Evolutionary conservation across 2,888 invertebrate genomes (phyloP).

Genomic region (Arctia plantaginis): DNA sequence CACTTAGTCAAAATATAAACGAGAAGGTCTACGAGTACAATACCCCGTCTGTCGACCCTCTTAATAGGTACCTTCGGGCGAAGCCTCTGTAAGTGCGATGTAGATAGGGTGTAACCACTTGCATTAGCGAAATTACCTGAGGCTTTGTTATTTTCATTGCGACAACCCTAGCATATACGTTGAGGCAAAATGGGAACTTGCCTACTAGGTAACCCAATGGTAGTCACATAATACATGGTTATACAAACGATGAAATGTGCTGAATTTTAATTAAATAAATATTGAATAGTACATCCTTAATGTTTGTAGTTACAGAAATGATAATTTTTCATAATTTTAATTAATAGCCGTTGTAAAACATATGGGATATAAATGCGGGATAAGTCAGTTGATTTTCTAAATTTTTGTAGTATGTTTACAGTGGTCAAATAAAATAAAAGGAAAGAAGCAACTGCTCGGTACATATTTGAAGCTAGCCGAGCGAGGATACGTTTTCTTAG

Average conservation of each 20-base stretch:
- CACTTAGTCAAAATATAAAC: constrained; percentile 77
- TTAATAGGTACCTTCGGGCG: constrained; percentile 79
- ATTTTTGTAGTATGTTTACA: neutral
- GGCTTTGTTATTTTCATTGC: constrained; percentile 85
- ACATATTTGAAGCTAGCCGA: neutral
- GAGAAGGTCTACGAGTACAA: constrained; percentile 74
- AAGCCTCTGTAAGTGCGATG: constrained; percentile 78
- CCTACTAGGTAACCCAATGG: constrained; percentile 33
- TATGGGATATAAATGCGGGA: neutral
- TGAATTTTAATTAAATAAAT: constrained; percentile 33
- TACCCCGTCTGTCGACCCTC: constrained; percentile 75
- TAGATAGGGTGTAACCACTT: constrained; percentile 84
- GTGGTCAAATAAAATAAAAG: neutral
- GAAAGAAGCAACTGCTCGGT: neutral
- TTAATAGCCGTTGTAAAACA: constrained; percentile 8
- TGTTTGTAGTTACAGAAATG: constrained; percentile 5
- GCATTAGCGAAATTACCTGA: constrained; percentile 86
- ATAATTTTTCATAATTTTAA: constrained; percentile 23
- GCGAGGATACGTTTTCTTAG: no score
- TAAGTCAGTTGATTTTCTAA: neutral
- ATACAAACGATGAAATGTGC: constrained; percentile 23
- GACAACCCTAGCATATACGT: constrained; percentile 70
- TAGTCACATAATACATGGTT: constrained; percentile 45
- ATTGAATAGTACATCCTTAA: constrained; percentile 11
- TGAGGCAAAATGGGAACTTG: constrained; percentile 57